A percentile compares a stretch with the other conserved stretches of the same genome.
Evolutionary conservation across 2,113 vertebrate genomes (phyloP).

Genomic region (Aspiorhynchus laticeps): DNA sequence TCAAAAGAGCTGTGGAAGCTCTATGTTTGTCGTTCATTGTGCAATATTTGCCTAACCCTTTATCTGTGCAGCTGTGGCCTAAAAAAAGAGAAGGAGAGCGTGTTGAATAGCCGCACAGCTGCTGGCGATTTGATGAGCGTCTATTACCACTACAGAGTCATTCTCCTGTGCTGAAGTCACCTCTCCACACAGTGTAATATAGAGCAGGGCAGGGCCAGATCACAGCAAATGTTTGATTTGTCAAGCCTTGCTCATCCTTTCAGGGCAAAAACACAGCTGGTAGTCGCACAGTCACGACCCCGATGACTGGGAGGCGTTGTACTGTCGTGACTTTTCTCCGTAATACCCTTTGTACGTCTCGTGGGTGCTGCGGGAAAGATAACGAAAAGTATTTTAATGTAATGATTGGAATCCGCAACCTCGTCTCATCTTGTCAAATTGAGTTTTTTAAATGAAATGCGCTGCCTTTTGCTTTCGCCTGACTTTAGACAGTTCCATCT

Average conservation of each 20-base stretch:
- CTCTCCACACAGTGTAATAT: conserved; percentile 42
- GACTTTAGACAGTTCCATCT: conserved; percentile 34
- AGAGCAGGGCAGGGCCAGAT: conserved; percentile 7
- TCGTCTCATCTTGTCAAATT: conserved; percentile 17
- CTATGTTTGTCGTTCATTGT: conserved; percentile 73
- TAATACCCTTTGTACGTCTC: neutral
- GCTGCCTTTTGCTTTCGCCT: conserved; percentile 14
- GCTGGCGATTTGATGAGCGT: conserved; percentile 60
- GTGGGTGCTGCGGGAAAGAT: conserved; percentile 5
- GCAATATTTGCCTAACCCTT: conserved; percentile 77
- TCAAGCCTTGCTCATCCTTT: conserved; percentile 26
- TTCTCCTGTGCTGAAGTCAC: conserved; percentile 48
- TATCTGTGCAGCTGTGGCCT: conserved; percentile 76
- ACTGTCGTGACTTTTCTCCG: neutral
- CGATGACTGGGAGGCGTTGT: neutral
- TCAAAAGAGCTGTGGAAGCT: conserved; percentile 48
- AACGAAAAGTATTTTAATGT: conserved; percentile 28
- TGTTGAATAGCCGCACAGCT: conserved; percentile 61
- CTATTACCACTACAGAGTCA: conserved; percentile 53
- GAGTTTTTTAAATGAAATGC: conserved; percentile 29
- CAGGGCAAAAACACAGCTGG: conserved; percentile 12
- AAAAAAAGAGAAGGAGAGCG: conserved; percentile 59
- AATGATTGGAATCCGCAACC: conserved; percentile 14
- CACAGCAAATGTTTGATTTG: conserved; percentile 20
- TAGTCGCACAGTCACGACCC: neutral